phyloP scores from a whole-genome alignment of 2,888 invertebrate species.

The Diadromus collaris region DNA sequence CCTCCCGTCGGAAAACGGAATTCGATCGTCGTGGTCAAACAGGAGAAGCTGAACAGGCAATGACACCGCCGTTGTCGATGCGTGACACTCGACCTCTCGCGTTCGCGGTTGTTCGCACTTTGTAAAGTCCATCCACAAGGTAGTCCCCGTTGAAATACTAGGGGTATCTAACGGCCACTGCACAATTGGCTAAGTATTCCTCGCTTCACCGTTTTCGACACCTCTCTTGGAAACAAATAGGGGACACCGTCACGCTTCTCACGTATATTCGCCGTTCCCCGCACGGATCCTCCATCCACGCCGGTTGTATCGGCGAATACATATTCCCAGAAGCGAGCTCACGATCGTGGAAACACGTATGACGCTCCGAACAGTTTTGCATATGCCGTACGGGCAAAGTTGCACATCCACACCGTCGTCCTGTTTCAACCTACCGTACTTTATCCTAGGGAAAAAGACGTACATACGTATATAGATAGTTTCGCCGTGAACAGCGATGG shows the following conservation, averaged over 20 bases:
- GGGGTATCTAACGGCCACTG: no score
- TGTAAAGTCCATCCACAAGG: background rate
- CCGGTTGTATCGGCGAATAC: background rate
- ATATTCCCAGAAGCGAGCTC: background rate
- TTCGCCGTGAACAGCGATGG: conserved; percentile 30
- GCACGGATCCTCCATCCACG: background rate
- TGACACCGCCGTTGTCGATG: background rate
- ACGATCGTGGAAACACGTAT: background rate
- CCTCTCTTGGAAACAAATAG: no score
- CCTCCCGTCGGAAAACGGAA: background rate
- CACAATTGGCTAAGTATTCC: no score
- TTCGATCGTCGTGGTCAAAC: background rate
- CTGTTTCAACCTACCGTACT: background rate
- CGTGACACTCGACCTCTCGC: background rate
- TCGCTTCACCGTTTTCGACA: no score
- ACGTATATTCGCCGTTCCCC: no score
- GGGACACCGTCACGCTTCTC: no score
- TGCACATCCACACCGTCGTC: conserved; percentile 5
- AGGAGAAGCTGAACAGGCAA: background rate
- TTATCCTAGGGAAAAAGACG: background rate
- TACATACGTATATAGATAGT: background rate
- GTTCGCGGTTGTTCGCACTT: background rate
- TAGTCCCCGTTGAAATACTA: background rate
- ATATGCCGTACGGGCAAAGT: conserved; percentile 8
- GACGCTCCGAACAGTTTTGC: conserved; percentile 3